Percentiles rank a stretch among this genome's conserved stretches.
Evolutionary conservation across 2,888 invertebrate genomes (phyloP).

Genomic region (Xylophagus ater): DNA sequence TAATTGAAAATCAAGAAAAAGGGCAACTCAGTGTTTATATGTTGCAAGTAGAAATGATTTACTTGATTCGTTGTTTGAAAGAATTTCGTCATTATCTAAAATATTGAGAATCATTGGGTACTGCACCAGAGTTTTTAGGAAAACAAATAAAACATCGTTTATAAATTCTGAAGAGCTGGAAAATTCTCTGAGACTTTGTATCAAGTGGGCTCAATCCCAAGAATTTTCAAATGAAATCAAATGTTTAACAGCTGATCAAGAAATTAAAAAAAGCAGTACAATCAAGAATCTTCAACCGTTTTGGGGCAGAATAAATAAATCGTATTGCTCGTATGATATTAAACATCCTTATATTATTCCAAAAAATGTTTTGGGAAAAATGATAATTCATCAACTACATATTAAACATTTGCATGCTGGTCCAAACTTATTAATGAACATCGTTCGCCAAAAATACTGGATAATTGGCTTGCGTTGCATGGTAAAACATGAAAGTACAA

Average conservation of each 20-base stretch:
- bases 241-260: too few relatives aligned
- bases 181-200: too few relatives aligned
- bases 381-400: background rate
- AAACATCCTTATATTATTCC: background rate
- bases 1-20: background rate
- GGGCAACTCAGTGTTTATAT: background rate
- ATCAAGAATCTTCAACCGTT: too few relatives aligned
- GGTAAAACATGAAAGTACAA: background rate
- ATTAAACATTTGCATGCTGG: constrained; percentile 4
- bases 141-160: too few relatives aligned
- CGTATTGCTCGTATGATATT: background rate
- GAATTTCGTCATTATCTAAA: background rate
- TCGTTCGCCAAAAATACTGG: constrained; percentile 9
- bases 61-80: background rate
- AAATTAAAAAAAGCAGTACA: too few relatives aligned
- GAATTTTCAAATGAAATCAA: too few relatives aligned
- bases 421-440: background rate
- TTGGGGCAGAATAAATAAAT: background rate
- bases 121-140: background rate
- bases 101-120: background rate
- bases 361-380: background rate
- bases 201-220: too few relatives aligned
- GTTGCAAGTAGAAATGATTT: background rate
- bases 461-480: constrained; percentile 3
- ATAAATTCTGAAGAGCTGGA: too few relatives aligned